phyloP scores from a whole-genome alignment of 2,797 vertebrate genomes.

The Eptatretus atami region DNA sequence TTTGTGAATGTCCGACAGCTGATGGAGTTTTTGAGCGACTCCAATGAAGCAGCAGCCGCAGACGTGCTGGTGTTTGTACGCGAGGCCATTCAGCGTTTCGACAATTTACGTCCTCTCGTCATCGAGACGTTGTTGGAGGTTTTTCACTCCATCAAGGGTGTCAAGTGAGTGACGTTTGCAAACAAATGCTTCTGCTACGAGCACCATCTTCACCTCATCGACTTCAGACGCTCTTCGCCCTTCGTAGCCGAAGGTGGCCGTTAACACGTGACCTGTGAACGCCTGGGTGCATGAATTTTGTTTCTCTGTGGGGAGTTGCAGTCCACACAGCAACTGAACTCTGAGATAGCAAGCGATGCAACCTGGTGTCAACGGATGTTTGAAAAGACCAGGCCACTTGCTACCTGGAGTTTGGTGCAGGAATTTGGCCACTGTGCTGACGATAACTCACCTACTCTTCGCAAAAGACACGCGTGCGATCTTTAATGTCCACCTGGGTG shows the following conservation, averaged over 20 bases:
- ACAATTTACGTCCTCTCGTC: conserved; percentile 58
- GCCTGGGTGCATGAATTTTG: too few relatives aligned
- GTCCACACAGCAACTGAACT: too few relatives aligned
- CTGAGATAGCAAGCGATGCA: too few relatives aligned
- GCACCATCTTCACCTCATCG: neutral
- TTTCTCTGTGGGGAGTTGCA: too few relatives aligned
- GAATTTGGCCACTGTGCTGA: too few relatives aligned
- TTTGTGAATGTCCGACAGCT: conserved; percentile 19
- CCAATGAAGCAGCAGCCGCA: conserved; percentile 72
- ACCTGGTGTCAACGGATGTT: too few relatives aligned
- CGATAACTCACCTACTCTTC: too few relatives aligned
- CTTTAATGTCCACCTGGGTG: too few relatives aligned
- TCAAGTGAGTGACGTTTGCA: conserved; percentile 38
- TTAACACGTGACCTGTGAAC: neutral
- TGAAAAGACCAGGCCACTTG: too few relatives aligned
- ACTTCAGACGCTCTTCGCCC: neutral
- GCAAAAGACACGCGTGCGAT: too few relatives aligned
- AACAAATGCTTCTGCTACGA: conserved; percentile 9
- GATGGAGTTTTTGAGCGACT: conserved; percentile 97
- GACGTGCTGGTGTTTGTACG: conserved; percentile 92
- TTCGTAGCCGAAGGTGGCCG: neutral
- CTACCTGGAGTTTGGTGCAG: too few relatives aligned
- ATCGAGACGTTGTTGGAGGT: conserved; percentile 98
- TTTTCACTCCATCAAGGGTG: conserved; percentile 77
- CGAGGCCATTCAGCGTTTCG: conserved; percentile 84